Evolutionary conservation across 2,113 vertebrate genomes (phyloP), one percentile per base, ranked within the genome.

Genomic region (Istiophorus platypterus): DNA sequence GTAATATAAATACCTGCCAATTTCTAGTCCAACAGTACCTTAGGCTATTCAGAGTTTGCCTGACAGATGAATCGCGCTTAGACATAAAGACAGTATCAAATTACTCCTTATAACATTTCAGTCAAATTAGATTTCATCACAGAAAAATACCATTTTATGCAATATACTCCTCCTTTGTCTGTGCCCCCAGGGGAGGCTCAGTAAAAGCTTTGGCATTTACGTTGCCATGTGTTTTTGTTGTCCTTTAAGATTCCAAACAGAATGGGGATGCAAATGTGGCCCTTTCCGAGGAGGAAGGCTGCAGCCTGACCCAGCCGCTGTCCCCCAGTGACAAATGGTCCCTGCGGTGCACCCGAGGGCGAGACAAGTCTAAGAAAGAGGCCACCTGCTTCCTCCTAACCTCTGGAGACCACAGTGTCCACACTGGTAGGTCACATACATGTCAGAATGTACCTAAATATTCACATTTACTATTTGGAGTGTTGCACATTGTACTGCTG

Each of bases 331-430:
- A 97, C 58, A 96, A 95, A 80, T 91, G 95, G 89, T 94, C 96
- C 5, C 87, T 96, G 84, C 92, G 96, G 1, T 95, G 95, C 82
- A 94, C 97, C 18, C 93, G 96, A 85, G 95, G 95, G n/a, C 88
- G 95, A 2, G 97, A 98, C 85, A 97, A 96, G 90, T 95, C 91
- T 91, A 98, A 97, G 91, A 98, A 96, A 86, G 96, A 97, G 51
- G 95, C 96, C 22, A 95, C 97, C n/a, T 98, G 97, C 92, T 98
- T 98, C 92, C 95, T 99, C 87, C 95, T 99, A 80, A 96, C 96
- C 31, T 54, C 95, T 2, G 95, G 95, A 0, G 97, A 97, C 4
- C 92, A 96, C 39, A 94, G 92, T 79, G 87, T 97, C 91, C 95
- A 92, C 78, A 96, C 96, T 94, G 97, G 97, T 97, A 95, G 78